Evolutionary conservation across 2,888 invertebrate species (phyloP).

Genomic region (Capitulum mitella): DNA sequence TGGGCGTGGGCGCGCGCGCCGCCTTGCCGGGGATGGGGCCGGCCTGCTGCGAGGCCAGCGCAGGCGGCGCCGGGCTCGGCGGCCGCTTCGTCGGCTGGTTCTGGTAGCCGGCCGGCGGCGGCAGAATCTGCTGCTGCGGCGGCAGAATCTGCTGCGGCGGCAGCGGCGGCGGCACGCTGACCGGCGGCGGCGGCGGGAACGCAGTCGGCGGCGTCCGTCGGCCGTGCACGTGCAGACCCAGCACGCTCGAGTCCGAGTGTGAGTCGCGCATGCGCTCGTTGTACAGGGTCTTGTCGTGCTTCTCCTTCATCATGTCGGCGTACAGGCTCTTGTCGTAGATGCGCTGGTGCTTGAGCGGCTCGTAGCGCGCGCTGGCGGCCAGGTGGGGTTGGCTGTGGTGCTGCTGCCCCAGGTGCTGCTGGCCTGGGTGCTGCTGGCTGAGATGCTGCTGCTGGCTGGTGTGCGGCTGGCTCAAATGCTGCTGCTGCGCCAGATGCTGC

Average conservation of each 20-base stretch:
- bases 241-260: constrained; percentile 19
- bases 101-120: constrained; percentile 24
- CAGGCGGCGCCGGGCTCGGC: background rate
- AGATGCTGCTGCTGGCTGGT: constrained; percentile 26
- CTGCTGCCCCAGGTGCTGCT: background rate
- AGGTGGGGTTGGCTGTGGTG: constrained; percentile 21
- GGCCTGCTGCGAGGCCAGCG: background rate
- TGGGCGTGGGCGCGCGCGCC: background rate
- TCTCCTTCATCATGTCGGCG: constrained; percentile 24
- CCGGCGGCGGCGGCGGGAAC: background rate
- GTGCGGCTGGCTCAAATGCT: constrained; percentile 33
- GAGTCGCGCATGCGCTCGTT: constrained; percentile 22
- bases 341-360: constrained; percentile 28
- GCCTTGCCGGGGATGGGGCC: background rate
- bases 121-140: constrained; percentile 13
- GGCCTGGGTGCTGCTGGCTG: constrained; percentile 25
- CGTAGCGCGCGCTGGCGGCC: constrained; percentile 26
- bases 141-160: background rate
- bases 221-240: constrained; percentile 22
- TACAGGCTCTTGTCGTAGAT: constrained; percentile 25
- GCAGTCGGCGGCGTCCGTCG: background rate
- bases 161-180: constrained; percentile 16
- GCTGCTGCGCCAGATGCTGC: constrained; percentile 21
- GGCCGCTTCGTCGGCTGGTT: constrained; percentile 14
- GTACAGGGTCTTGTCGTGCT: background rate